phyloP scores from a whole-genome alignment of 1,140 invertebrate species.

The Drosophila bifasciata region DNA sequence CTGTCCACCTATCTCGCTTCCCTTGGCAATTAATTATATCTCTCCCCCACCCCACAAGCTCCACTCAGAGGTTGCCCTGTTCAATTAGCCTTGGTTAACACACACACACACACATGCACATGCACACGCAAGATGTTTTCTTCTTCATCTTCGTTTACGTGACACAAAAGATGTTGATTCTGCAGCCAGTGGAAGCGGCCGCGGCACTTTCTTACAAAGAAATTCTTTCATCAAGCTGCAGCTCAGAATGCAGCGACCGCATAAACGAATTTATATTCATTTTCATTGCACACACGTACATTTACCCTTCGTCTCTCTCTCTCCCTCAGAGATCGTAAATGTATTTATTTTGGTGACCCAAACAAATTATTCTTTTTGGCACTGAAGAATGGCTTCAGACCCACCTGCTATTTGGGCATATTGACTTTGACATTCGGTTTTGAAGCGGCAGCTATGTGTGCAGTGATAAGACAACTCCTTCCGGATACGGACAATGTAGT shows the following conservation, averaged over 20 bases:
- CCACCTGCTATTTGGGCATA: too few species aligned
- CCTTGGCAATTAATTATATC: slow-evolving; percentile 42
- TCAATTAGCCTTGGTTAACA: slow-evolving; percentile 51
- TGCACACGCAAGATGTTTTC: slow-evolving; percentile 6
- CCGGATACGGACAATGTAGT: too few species aligned
- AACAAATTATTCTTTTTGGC: slow-evolving; percentile 15
- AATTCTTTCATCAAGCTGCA: slow-evolving; percentile 47
- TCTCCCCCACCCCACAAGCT: too few species aligned
- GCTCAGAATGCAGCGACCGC: slow-evolving; percentile 45
- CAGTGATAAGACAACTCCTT: too few species aligned
- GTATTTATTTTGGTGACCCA: slow-evolving; percentile 25
- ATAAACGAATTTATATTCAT: slow-evolving; percentile 74
- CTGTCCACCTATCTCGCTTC: slow-evolving; percentile 10
- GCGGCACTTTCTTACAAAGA: slow-evolving; percentile 58
- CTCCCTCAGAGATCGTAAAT: neutral
- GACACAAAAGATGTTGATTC: slow-evolving; percentile 64
- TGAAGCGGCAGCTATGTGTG: too few species aligned
- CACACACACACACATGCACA: slow-evolving; percentile 12
- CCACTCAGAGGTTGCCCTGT: slow-evolving; percentile 29
- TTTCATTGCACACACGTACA: slow-evolving; percentile 40
- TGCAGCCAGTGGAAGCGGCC: slow-evolving; percentile 11
- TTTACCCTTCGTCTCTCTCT: neutral
- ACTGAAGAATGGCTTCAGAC: neutral
- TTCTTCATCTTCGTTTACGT: slow-evolving; percentile 35
- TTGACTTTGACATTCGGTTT: too few species aligned